These are phyloP conservation scores for Coptodon bakossiorum DNA, from an alignment of 2,113 vertebrate species.

Conservation along the genomic window DNA sequence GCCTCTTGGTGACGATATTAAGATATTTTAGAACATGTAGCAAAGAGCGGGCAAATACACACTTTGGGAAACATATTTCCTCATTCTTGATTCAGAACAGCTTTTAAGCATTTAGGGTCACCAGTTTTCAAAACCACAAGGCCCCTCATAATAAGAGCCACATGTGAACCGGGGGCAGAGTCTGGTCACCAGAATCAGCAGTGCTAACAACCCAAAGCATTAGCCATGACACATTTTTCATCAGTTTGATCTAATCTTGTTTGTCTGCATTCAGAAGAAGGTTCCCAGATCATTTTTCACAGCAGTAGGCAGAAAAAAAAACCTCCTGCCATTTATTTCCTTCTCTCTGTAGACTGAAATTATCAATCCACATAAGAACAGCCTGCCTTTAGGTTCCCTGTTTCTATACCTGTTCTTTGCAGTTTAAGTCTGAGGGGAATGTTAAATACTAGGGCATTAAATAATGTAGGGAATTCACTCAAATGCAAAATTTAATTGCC, in stretches of 20 bases:
- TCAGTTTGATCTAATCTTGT: slow-evolving; percentile 40
- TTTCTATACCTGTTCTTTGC: background rate
- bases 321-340: background rate
- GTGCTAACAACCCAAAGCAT: slow-evolving; percentile 40
- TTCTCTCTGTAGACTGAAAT: slow-evolving; percentile 8
- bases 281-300: slow-evolving; percentile 41
- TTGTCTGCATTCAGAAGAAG: slow-evolving; percentile 41
- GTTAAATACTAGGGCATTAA: background rate
- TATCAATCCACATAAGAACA: slow-evolving; percentile 17
- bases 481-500: background rate
- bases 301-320: background rate
- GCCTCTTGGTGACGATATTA: slow-evolving; percentile 10
- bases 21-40: background rate
- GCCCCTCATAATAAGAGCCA: slow-evolving; percentile 43
- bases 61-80: slow-evolving; percentile 22
- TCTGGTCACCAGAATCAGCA: slow-evolving; percentile 37
- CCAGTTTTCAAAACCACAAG: slow-evolving; percentile 28
- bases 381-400: background rate
- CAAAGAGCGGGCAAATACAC: slow-evolving; percentile 23
- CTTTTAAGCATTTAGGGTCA: slow-evolving; percentile 38
- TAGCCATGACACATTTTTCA: slow-evolving; percentile 43
- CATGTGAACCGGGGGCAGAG: slow-evolving; percentile 33
- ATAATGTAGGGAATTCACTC: background rate
- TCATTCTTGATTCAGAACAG: slow-evolving; percentile 43
- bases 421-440: background rate